These are phyloP conservation scores for Pachyrhynchus sulphureomaculatus DNA, from an alignment of 1,140 invertebrate genomes.

Conservation along the genomic window DNA sequence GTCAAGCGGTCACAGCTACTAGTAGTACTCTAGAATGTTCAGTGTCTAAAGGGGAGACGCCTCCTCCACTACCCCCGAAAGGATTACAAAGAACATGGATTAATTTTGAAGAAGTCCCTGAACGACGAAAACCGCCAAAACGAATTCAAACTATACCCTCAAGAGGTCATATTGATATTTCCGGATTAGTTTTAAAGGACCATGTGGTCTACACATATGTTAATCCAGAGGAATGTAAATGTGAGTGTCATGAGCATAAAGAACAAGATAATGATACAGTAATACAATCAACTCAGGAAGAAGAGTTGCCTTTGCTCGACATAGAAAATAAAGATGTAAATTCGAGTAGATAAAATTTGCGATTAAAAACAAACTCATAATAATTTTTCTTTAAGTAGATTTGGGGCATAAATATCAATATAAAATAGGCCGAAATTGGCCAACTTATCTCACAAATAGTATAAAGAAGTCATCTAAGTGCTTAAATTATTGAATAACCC, in stretches of 20 bases:
- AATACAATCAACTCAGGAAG: no score
- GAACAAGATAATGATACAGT: conserved; percentile 19
- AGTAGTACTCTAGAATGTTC: conserved; percentile 48
- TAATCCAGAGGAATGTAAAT: conserved; percentile 79
- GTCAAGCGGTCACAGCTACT: conserved; percentile 50
- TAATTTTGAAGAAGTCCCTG: conserved; percentile 82
- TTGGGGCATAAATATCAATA: no score
- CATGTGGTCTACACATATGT: conserved; percentile 71
- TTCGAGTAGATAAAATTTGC: no score
- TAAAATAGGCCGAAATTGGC: no score
- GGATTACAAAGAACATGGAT: conserved; percentile 66
- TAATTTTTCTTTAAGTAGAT: no score
- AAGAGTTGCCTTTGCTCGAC: no score
- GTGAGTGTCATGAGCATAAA: conserved; percentile 73
- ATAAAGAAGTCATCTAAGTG: no score
- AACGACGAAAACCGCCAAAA: conserved; percentile 73
- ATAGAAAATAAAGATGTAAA: no score
- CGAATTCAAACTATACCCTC: conserved; percentile 75
- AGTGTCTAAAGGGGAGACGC: conserved; percentile 52
- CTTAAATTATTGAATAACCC: no score
- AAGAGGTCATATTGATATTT: conserved; percentile 48
- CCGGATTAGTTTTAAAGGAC: conserved; percentile 44
- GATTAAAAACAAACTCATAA: no score
- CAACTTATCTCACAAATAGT: no score
- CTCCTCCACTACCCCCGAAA: conserved; percentile 56